Evolutionary conservation across 1,140 invertebrate species (phyloP).

Genomic region (Drosophila dunni): DNA sequence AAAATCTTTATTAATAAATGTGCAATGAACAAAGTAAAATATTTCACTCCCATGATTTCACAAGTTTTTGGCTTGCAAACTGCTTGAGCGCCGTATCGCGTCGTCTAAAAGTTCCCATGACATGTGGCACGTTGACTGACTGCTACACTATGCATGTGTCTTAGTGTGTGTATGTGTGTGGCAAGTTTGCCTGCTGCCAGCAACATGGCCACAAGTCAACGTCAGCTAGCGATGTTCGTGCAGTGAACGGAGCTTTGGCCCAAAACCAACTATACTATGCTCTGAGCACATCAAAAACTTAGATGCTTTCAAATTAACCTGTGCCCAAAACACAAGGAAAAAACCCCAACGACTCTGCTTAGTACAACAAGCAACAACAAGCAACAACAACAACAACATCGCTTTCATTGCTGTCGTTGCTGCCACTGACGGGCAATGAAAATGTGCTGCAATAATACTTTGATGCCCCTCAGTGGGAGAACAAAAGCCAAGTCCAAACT

Average conservation of each 20-base stretch:
- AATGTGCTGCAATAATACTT: constrained; percentile 29
- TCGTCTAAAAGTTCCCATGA: constrained; percentile 73
- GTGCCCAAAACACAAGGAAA: constrained; percentile 39
- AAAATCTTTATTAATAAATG: constrained; percentile 75
- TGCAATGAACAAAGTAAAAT: constrained; percentile 74
- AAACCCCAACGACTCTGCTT: constrained; percentile 13
- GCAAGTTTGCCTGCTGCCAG: constrained; percentile 40
- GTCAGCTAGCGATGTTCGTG: constrained; percentile 48
- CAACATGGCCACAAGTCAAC: constrained; percentile 66
- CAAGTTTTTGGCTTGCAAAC: constrained; percentile 46
- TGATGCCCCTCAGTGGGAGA: constrained; percentile 10
- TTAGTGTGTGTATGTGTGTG: constrained; percentile 26
- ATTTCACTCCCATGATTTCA: constrained; percentile 79
- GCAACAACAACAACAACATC: constrained; percentile 12
- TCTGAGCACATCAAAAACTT: constrained; percentile 71
- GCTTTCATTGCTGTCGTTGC: constrained; percentile 35
- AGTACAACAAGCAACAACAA: constrained; percentile 6
- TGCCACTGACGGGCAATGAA: constrained; percentile 38
- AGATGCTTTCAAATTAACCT: constrained; percentile 78
- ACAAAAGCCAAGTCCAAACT: constrained; percentile 16
- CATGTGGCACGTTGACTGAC: constrained; percentile 68
- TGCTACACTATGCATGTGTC: constrained; percentile 10
- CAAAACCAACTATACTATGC: constrained; percentile 1
- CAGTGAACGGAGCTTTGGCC: constrained; percentile 9
- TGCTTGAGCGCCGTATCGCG: constrained; percentile 26